phyloP scores from a whole-genome alignment of 1,140 invertebrate genomes.

The Brachionus rotundiformis region DNA sequence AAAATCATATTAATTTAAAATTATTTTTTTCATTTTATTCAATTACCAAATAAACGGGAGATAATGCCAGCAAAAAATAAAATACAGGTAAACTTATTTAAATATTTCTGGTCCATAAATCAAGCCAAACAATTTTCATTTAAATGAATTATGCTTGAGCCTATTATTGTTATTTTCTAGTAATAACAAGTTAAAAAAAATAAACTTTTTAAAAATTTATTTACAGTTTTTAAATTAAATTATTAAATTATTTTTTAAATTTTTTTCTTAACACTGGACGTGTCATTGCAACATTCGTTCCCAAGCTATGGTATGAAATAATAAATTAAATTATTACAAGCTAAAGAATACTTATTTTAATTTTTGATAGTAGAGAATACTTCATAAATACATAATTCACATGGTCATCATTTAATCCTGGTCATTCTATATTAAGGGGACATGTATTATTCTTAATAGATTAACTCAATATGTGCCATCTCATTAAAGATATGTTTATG shows the following conservation, averaged over 20 bases:
- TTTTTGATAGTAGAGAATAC: too few species aligned
- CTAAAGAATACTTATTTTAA: too few species aligned
- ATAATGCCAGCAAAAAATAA: constrained; percentile 27
- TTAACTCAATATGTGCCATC: too few species aligned
- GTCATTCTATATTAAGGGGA: too few species aligned
- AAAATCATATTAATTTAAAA: not conserved
- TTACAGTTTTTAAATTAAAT: too few species aligned
- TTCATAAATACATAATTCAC: too few species aligned
- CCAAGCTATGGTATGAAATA: not conserved
- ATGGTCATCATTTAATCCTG: too few species aligned
- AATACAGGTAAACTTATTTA: not conserved
- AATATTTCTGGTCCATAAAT: not conserved
- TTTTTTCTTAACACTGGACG: not conserved
- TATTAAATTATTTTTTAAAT: not conserved
- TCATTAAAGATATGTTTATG: too few species aligned
- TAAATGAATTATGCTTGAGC: not conserved
- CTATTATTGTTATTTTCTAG: not conserved
- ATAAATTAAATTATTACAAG: too few species aligned
- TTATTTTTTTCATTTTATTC: not conserved
- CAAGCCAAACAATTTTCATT: not conserved
- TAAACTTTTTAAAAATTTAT: too few species aligned
- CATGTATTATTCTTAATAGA: too few species aligned
- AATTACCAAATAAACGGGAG: not conserved
- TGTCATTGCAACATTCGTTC: not conserved
- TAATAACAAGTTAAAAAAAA: too few species aligned